Percentiles rank a stretch among this genome's conserved stretches.
phyloP scores from a whole-genome alignment of 2,797 vertebrate species.

The Spea hammondii region DNA sequence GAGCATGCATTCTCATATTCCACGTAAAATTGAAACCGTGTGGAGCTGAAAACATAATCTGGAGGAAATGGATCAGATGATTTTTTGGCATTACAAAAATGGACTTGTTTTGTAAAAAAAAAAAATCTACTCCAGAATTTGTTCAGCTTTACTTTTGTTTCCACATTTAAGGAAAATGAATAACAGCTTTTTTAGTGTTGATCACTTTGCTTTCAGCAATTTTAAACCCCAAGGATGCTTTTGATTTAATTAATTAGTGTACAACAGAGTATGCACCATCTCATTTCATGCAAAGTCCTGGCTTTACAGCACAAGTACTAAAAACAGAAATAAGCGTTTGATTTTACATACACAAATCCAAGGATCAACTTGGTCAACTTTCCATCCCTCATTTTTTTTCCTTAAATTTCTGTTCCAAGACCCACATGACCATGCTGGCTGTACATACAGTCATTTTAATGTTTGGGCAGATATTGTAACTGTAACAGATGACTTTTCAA shows the following conservation, averaged over 20 bases:
- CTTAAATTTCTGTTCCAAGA: background rate
- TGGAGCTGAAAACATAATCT: conserved; percentile 3
- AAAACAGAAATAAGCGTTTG: background rate
- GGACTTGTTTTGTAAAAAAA: too few species aligned
- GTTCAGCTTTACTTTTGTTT: too few species aligned
- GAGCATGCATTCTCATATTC: background rate
- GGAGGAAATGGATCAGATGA: conserved; percentile 1
- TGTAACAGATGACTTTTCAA: background rate
- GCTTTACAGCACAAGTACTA: too few species aligned
- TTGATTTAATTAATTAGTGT: too few species aligned
- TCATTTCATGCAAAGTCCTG: too few species aligned
- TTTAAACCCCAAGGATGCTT: too few species aligned
- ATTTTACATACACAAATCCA: background rate
- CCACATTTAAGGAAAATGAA: too few species aligned
- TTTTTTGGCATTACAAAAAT: background rate
- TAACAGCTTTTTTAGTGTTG: too few species aligned
- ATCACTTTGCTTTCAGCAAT: too few species aligned
- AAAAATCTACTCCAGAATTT: too few species aligned
- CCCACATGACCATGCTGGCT: background rate
- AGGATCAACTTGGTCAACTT: background rate
- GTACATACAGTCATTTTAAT: background rate
- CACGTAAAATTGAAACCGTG: conserved; percentile 12
- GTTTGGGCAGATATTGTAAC: background rate
- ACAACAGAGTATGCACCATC: too few species aligned
- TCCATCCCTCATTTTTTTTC: background rate